phyloP scores from a whole-genome alignment of 2,113 vertebrate genomes.

The Ancistrus triradiatus region DNA sequence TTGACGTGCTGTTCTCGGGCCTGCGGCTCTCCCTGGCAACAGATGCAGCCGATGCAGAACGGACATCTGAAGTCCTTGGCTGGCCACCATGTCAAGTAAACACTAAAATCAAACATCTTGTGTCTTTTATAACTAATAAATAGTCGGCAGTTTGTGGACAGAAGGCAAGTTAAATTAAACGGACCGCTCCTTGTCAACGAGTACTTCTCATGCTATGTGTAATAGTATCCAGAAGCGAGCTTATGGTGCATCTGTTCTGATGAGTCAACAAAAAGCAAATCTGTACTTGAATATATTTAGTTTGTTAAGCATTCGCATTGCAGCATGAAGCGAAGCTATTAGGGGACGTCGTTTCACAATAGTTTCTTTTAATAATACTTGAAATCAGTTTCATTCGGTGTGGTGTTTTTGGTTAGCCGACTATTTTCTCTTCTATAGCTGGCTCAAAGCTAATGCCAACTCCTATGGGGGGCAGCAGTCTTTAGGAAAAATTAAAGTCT shows the following conservation, averaged over 20 bases:
- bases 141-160: constrained; percentile 7
- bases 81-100: constrained; percentile 5
- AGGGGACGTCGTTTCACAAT: too few relatives aligned
- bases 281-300: too few relatives aligned
- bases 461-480: too few relatives aligned
- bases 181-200: neutral
- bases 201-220: too few relatives aligned
- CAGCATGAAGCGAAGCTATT: too few relatives aligned
- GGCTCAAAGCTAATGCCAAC: too few relatives aligned
- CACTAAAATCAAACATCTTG: neutral
- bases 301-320: too few relatives aligned
- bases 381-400: too few relatives aligned
- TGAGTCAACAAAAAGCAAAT: neutral
- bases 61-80: constrained; percentile 12
- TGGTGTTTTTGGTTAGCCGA: too few relatives aligned
- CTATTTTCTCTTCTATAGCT: too few relatives aligned
- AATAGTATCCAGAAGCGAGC: neutral
- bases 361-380: too few relatives aligned
- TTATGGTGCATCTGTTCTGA: neutral
- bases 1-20: constrained; percentile 3
- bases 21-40: constrained; percentile 22
- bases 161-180: constrained; percentile 14
- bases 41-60: constrained; percentile 25
- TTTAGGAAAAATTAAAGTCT: too few relatives aligned
- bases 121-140: constrained; percentile 32